phyloP scores from a whole-genome alignment of 2,888 invertebrate species.

The Yponomeuta plumbellus region DNA sequence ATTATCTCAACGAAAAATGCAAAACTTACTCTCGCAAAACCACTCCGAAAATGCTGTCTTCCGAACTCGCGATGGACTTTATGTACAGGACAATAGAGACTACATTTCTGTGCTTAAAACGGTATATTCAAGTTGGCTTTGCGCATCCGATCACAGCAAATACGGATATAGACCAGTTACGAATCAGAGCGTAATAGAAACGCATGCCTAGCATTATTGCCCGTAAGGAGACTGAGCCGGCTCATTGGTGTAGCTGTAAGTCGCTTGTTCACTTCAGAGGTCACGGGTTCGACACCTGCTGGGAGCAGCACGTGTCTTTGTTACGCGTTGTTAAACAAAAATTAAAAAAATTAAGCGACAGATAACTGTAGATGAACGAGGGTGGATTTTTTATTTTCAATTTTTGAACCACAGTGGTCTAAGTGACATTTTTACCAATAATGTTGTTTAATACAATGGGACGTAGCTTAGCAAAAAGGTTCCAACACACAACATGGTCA shows the following conservation, averaged over 20 bases:
- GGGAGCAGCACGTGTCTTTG: too few species aligned
- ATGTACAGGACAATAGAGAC: neutral
- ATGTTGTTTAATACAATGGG: too few species aligned
- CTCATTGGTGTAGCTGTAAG: neutral
- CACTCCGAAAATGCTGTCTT: neutral
- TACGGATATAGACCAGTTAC: slow-evolving; percentile 24
- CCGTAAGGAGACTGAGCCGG: neutral
- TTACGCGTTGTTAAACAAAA: too few species aligned
- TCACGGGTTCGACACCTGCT: too few species aligned
- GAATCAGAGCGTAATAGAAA: slow-evolving; percentile 50
- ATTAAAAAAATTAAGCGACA: too few species aligned
- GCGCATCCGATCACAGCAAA: slow-evolving; percentile 9
- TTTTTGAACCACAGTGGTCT: too few species aligned
- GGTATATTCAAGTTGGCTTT: neutral
- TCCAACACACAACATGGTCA: too few species aligned
- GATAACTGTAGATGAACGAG: too few species aligned
- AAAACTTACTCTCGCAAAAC: neutral
- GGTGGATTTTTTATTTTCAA: too few species aligned
- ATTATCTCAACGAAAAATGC: neutral
- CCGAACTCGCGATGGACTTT: neutral
- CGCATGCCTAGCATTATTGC: slow-evolving; percentile 35
- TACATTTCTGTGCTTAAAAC: neutral
- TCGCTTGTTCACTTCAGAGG: too few species aligned
- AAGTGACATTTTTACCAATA: too few species aligned
- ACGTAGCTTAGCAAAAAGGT: too few species aligned